Evolutionary conservation across 30 jellyfish, hydroid and myxozoan genomes (phyloP), one percentile per base, ranked within the genome.

Genomic region (Hydra vulgaris): DNA sequence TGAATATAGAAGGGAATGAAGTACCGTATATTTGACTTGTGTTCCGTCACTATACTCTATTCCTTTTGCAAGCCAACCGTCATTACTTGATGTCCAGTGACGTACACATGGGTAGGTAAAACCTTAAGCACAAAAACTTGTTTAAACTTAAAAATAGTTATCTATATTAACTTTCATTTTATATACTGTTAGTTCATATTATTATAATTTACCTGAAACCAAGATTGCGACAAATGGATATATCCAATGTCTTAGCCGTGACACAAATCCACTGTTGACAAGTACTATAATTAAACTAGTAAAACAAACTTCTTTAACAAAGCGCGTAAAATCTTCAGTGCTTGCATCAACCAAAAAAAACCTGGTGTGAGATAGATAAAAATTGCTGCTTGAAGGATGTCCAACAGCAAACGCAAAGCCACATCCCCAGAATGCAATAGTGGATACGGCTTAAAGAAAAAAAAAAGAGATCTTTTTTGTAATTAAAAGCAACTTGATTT

Each of bases 391-490:
- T 0, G 87, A 76, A 18, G 70, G 1, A 1, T 82, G 23, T 18
- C 96, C 96, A 70, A 82, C 68, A 4, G 96, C 96, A 71, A 92
- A 92, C 21, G 98, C 98, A 66, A 54, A 92, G 18, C 98, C 98
- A 4, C 88, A 74, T 27, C 89, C 93, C 98, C 98, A 92, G 22
- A 77, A 92, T 80, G 84, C 61, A 19, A 92, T 26, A 26, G 87
- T 67, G 7, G 93, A 76, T 18, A 92, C 82, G 66, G 82, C 98
- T 92, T 67, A 16, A 72, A 77, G 21, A 16, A 71, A 71, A 15
- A 22, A 71, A n/a, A n/a, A n/a, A n/a, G n/a, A n/a, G n/a, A n/a
- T n/a, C n/a, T n/a, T n/a, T n/a, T n/a, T n/a, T n/a, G n/a, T n/a
- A n/a, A n/a, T n/a, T n/a, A n/a, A n/a, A n/a, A n/a, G n/a, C n/a